phyloP scores from a whole-genome alignment of 1,140 invertebrate species.

The Temnothorax nylanderi region DNA sequence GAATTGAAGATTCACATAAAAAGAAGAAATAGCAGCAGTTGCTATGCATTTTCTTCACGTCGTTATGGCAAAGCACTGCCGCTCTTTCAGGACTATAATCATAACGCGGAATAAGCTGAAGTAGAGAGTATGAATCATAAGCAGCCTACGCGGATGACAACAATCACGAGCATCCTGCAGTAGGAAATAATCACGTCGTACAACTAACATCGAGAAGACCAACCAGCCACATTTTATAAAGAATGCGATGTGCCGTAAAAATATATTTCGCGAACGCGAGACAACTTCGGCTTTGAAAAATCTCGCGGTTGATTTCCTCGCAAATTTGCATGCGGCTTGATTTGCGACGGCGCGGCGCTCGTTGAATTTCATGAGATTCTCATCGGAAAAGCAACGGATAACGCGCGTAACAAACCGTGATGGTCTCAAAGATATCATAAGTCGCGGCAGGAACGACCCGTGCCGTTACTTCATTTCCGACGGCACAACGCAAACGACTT shows the following conservation, averaged over 20 bases:
- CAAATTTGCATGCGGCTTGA: constrained; percentile 38
- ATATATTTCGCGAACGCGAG: constrained; percentile 11
- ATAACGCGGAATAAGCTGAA: constrained; percentile 56
- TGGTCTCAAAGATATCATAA: constrained; percentile 36
- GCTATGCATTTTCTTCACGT: constrained; percentile 23
- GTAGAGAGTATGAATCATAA: constrained; percentile 39
- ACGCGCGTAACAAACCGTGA: neutral
- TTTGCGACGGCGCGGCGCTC: neutral
- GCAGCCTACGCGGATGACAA: constrained; percentile 57
- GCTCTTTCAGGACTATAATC: constrained; percentile 50
- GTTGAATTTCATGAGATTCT: constrained; percentile 55
- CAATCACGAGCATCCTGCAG: constrained; percentile 54
- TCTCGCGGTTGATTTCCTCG: constrained; percentile 40
- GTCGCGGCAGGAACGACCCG: neutral
- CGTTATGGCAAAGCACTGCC: constrained; percentile 40
- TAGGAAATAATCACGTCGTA: constrained; percentile 43
- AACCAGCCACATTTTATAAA: constrained; percentile 12
- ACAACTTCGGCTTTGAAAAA: constrained; percentile 49
- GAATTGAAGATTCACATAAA: constrained; percentile 15
- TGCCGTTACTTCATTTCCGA: constrained; percentile 28
- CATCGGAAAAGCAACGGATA: constrained; percentile 10
- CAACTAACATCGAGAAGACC: neutral
- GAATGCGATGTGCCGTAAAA: neutral
- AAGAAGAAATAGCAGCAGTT: neutral
- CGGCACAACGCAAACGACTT: neutral